Percentiles rank a stretch among this genome's conserved stretches.
phyloP scores from a whole-genome alignment of 2,113 vertebrate species.

The Brevimyrus niger region DNA sequence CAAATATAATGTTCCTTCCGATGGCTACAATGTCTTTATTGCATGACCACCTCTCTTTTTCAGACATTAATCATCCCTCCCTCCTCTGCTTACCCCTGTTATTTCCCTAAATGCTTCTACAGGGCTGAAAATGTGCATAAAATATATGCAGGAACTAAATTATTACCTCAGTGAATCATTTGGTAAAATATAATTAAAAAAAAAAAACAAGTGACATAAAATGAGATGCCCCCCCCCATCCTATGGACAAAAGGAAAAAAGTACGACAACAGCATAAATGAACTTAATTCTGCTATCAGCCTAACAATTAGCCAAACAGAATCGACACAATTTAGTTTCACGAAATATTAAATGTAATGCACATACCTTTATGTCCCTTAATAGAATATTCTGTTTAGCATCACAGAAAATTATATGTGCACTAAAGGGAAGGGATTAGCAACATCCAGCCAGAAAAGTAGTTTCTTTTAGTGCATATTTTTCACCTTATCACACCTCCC shows the following conservation, averaged over 20 bases:
- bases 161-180: neutral
- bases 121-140: neutral
- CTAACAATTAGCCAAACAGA: neutral
- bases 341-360: neutral
- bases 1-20: neutral
- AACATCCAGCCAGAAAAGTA: neutral
- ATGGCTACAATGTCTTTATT: neutral
- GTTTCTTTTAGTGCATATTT: neutral
- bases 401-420: neutral
- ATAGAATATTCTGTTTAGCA: neutral
- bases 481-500: neutral
- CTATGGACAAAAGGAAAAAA: neutral
- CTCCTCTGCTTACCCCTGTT: neutral
- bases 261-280: neutral
- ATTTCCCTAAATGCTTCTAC: neutral
- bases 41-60: neutral
- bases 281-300: neutral
- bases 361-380: neutral
- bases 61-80: neutral
- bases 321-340: neutral
- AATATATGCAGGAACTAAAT: neutral
- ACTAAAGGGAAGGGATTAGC: neutral
- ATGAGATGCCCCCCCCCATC: neutral
- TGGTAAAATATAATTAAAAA: neutral
- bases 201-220: neutral